phyloP scores from a whole-genome alignment of 2,113 vertebrate genomes.

The Hemicordylus capensis region DNA sequence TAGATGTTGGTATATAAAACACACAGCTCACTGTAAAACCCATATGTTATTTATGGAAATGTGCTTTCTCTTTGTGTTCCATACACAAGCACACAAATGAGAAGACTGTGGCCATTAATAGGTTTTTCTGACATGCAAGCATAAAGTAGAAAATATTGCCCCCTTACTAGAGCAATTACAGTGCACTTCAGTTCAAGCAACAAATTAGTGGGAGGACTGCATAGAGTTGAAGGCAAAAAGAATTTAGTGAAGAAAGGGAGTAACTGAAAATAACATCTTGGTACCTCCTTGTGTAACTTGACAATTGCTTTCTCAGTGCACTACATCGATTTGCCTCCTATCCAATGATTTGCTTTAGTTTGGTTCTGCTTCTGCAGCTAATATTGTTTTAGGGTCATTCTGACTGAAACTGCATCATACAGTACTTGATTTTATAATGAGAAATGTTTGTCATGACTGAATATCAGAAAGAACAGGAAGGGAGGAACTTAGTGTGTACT shows the following conservation, averaged over 20 bases:
- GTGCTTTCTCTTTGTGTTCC: slow-evolving; percentile 37
- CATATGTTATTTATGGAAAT: slow-evolving; percentile 52
- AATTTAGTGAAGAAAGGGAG: slow-evolving; percentile 53
- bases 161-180: slow-evolving; percentile 55
- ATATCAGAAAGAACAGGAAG: slow-evolving; percentile 24
- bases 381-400: background rate
- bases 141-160: slow-evolving; percentile 51
- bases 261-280: slow-evolving; percentile 60
- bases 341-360: slow-evolving; percentile 31
- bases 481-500: background rate
- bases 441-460: background rate
- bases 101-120: slow-evolving; percentile 48
- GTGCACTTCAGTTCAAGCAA: slow-evolving; percentile 63
- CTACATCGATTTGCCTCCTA: slow-evolving; percentile 28
- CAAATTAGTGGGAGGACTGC: slow-evolving; percentile 34
- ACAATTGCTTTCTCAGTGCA: slow-evolving; percentile 42
- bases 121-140: slow-evolving; percentile 23
- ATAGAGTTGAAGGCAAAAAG: slow-evolving; percentile 33
- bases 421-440: slow-evolving; percentile 18
- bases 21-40: slow-evolving; percentile 49
- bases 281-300: slow-evolving; percentile 44
- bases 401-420: slow-evolving; percentile 1
- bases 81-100: slow-evolving; percentile 35
- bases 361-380: background rate
- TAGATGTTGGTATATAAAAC: slow-evolving; percentile 50